A percentile compares a stretch with the other conserved stretches of the same genome.
These are phyloP conservation scores for Ariopsis seemanni DNA, from an alignment of 2,113 vertebrate species.

Conservation along the genomic window DNA sequence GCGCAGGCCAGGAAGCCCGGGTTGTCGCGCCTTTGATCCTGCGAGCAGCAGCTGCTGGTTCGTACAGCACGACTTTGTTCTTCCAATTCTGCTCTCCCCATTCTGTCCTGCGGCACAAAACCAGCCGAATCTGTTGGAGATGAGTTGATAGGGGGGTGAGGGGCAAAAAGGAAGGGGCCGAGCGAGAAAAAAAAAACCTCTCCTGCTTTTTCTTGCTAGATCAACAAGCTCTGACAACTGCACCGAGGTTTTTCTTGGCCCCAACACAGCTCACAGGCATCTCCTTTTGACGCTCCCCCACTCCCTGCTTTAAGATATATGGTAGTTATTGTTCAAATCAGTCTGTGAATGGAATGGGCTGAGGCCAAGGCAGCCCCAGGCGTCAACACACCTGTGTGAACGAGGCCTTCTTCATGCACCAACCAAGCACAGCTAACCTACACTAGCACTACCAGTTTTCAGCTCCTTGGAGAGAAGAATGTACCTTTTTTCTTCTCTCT, in stretches of 20 bases:
- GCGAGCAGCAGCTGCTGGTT: conserved; percentile 95
- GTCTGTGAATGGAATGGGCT: conserved; percentile 95
- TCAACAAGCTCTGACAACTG: conserved; percentile 99
- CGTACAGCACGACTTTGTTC: conserved; percentile 97
- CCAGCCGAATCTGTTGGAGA: conserved; percentile 78
- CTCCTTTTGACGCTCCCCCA: conserved; percentile 80
- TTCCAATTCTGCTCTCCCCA: conserved; percentile 89
- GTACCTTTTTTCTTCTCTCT: conserved; percentile 56
- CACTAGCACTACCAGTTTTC: conserved; percentile 77
- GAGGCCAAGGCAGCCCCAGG: conserved; percentile 93
- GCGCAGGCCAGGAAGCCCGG: conserved; percentile 89
- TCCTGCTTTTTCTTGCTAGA: conserved; percentile 84
- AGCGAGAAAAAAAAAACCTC: conserved; percentile 69
- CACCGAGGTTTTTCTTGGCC: conserved; percentile 94
- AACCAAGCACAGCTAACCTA: conserved; percentile 84
- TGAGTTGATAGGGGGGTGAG: conserved; percentile 49
- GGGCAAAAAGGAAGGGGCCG: conserved; percentile 60
- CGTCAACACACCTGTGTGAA: conserved; percentile 99
- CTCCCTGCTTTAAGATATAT: conserved; percentile 85
- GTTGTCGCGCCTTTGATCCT: conserved; percentile 98
- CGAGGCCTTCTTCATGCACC: conserved; percentile 91
- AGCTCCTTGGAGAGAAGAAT: conserved; percentile 73
- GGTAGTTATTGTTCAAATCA: conserved; percentile 99
- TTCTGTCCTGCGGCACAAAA: conserved; percentile 98
- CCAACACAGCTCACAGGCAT: conserved; percentile 92